Conservation (phyloP, 1,140 invertebrate genomes). For the Pomacea maculata region DNA sequence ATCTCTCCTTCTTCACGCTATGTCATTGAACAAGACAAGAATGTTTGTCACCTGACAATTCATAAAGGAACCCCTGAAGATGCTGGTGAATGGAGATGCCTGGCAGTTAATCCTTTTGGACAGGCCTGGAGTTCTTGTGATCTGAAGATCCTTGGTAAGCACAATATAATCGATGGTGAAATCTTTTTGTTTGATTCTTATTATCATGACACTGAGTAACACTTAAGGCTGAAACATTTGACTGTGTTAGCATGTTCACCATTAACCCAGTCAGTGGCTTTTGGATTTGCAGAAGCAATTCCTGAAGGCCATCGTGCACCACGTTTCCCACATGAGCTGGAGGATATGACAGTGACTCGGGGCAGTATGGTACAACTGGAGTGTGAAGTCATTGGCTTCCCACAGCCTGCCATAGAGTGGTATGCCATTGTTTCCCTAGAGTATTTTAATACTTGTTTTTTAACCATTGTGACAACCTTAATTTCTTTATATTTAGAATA, state of each 20-base stretch:
- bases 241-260: background rate
- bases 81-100: constrained; percentile 94
- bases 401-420: constrained; percentile 58
- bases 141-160: constrained; percentile 92
- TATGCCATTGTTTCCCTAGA: constrained; percentile 30
- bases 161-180: background rate
- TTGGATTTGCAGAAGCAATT: constrained; percentile 43
- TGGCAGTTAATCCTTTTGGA: constrained; percentile 91
- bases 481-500: too few relatives aligned
- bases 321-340: constrained; percentile 52
- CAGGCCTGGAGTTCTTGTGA: constrained; percentile 94
- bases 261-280: background rate
- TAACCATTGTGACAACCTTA: too few relatives aligned
- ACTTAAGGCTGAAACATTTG: background rate
- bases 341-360: constrained; percentile 54
- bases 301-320: constrained; percentile 52
- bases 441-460: too few relatives aligned
- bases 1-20: constrained; percentile 42
- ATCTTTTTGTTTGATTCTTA: background rate
- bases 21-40: constrained; percentile 64
- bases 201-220: too few relatives aligned
- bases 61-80: constrained; percentile 91
- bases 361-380: constrained; percentile 53
- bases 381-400: constrained; percentile 55
- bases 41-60: constrained; percentile 93